phyloP scores from a whole-genome alignment of 2,113 vertebrate genomes.

The Muscicapa adusta region DNA sequence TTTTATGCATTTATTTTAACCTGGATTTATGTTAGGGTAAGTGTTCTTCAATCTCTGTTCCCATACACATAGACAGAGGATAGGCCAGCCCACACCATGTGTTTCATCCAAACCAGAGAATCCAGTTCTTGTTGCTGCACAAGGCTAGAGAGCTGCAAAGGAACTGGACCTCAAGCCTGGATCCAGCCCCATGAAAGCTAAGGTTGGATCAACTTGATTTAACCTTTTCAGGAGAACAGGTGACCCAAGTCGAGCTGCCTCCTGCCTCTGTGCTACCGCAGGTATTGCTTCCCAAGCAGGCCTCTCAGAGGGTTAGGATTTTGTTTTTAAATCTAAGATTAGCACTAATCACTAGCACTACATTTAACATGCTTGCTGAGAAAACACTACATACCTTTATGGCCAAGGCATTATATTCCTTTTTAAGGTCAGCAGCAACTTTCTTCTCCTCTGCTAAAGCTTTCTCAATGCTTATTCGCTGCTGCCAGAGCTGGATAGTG shows the following conservation, averaged over 20 bases:
- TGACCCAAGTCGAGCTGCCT: not conserved
- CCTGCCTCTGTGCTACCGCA: not conserved
- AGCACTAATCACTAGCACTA: not conserved
- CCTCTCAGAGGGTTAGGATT: not conserved
- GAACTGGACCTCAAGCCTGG: not conserved
- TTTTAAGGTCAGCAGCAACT: conserved; percentile 75
- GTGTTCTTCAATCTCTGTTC: not conserved
- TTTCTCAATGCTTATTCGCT: conserved; percentile 81
- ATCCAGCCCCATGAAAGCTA: not conserved
- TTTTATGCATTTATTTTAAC: not conserved
- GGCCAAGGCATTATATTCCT: conserved; percentile 74
- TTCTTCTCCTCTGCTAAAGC: conserved; percentile 80
- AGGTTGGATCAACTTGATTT: not conserved
- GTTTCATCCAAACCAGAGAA: not conserved
- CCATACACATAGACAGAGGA: not conserved
- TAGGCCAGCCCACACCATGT: not conserved
- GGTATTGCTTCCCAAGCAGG: not conserved
- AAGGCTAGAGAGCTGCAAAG: not conserved
- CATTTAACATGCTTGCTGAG: not conserved
- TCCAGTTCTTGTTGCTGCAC: not conserved
- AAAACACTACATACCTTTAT: conserved; percentile 76
- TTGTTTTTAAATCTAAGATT: not conserved
- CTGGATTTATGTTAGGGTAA: not conserved
- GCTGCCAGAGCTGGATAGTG: conserved; percentile 80
- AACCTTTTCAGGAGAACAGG: not conserved